A percentile compares a stretch with the other conserved stretches of the same genome.
phyloP scores from a whole-genome alignment of 2,797 vertebrate species.

The Peromyscus attwateri region DNA sequence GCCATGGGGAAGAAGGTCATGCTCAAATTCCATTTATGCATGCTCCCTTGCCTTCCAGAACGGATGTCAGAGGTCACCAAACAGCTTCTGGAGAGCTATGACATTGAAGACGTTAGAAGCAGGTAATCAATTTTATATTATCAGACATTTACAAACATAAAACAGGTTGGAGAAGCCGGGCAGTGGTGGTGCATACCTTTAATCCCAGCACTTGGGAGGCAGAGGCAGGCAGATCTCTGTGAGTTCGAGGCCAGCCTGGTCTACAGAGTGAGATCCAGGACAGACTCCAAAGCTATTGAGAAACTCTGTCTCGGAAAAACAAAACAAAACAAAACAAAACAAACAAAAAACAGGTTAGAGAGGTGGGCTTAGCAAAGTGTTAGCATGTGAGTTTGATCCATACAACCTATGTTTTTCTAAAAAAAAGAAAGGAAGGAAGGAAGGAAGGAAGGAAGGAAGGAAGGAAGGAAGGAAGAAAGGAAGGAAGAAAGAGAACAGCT shows the following conservation, averaged over 20 bases:
- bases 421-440: too few relatives aligned
- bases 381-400: background rate
- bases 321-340: background rate
- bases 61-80: conserved; percentile 93
- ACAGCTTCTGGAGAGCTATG: conserved; percentile 93
- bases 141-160: background rate
- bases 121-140: conserved; percentile 87
- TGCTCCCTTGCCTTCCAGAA: conserved; percentile 86
- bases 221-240: too few relatives aligned
- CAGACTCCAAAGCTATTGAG: too few relatives aligned
- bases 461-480: too few relatives aligned
- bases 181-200: too few relatives aligned
- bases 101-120: conserved; percentile 91
- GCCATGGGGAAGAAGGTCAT: background rate
- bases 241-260: too few relatives aligned
- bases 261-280: too few relatives aligned
- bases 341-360: background rate
- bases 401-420: background rate
- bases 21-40: background rate
- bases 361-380: background rate
- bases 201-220: too few relatives aligned
- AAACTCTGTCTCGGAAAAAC: too few relatives aligned
- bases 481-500: background rate
- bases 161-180: background rate
- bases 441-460: background rate